phyloP scores from a whole-genome alignment of 1,140 invertebrate genomes.

The Phymorhynchus buccinoides region DNA sequence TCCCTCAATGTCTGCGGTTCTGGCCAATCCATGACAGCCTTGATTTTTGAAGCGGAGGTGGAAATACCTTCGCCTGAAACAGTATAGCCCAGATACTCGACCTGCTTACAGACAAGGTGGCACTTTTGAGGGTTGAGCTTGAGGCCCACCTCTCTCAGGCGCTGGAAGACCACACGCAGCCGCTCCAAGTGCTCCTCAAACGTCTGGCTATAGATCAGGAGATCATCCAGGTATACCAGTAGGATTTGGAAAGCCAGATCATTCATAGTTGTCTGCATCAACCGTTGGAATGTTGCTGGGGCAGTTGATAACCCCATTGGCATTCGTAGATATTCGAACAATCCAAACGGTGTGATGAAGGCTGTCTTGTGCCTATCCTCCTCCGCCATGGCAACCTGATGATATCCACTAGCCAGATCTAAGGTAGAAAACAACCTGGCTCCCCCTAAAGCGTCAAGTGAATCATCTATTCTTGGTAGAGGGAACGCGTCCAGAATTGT shows the following conservation, averaged over 20 bases:
- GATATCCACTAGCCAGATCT: constrained; percentile 60
- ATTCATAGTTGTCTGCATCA: constrained; percentile 51
- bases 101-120: no score
- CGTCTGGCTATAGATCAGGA: constrained; percentile 48
- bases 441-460: constrained; percentile 42
- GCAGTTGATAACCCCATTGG: constrained; percentile 54
- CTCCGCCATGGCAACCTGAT: constrained; percentile 70
- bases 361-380: constrained; percentile 48
- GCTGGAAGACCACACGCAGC: constrained; percentile 51
- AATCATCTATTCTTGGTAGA: constrained; percentile 48
- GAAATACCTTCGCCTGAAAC: no score
- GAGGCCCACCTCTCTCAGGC: constrained; percentile 49
- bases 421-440: constrained; percentile 55
- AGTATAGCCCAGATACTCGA: no score
- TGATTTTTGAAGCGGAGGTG: no score
- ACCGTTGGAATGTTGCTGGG: constrained; percentile 57
- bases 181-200: constrained; percentile 37
- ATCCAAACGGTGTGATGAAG: constrained; percentile 47
- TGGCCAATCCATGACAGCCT: no score
- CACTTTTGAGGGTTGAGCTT: constrained; percentile 53
- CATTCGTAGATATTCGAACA: constrained; percentile 50
- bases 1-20: no score
- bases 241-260: constrained; percentile 46
- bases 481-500: constrained; percentile 52
- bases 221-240: constrained; percentile 54